Percentiles rank a stretch among this genome's conserved stretches.
Conservation (phyloP, 2,797 vertebrate species). For the Neostethus bicornis region DNA sequence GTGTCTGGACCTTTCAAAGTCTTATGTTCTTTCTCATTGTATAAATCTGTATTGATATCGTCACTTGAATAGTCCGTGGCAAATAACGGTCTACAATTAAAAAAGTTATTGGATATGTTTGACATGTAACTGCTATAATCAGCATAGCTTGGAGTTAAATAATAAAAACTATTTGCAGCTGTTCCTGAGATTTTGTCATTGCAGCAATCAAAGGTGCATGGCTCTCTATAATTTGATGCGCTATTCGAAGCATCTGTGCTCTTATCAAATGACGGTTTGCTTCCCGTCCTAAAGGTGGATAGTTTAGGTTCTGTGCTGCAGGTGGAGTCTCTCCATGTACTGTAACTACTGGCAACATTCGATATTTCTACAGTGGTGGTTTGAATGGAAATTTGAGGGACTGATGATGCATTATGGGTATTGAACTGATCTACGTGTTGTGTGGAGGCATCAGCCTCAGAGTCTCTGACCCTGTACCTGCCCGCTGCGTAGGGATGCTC, state of each 20-base stretch:
- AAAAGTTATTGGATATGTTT: conserved; percentile 29
- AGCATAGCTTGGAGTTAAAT: conserved; percentile 44
- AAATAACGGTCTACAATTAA: conserved; percentile 27
- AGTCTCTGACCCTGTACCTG: conserved; percentile 93
- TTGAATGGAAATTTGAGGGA: conserved; percentile 86
- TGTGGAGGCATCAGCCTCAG: conserved; percentile 78
- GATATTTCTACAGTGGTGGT: conserved; percentile 91
- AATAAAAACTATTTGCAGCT: conserved; percentile 50
- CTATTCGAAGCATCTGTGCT: conserved; percentile 39
- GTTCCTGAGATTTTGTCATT: conserved; percentile 54
- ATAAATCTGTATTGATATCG: conserved; percentile 62
- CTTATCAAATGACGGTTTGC: conserved; percentile 64
- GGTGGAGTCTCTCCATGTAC: conserved; percentile 82
- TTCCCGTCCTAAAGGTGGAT: conserved; percentile 96
- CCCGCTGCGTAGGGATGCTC: conserved; percentile 97
- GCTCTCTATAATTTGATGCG: conserved; percentile 37
- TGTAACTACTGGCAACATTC: conserved; percentile 80
- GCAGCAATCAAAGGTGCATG: conserved; percentile 62
- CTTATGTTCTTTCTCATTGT: conserved; percentile 75
- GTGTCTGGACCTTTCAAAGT: conserved; percentile 64
- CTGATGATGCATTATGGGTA: conserved; percentile 82
- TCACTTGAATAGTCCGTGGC: conserved; percentile 36
- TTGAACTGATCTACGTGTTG: conserved; percentile 84
- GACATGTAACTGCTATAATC: conserved; percentile 45
- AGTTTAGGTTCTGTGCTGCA: conserved; percentile 91